A percentile compares a stretch with the other conserved stretches of the same genome.
Conservation (phyloP, 2,113 vertebrate species). For the Pogona vitticeps region DNA sequence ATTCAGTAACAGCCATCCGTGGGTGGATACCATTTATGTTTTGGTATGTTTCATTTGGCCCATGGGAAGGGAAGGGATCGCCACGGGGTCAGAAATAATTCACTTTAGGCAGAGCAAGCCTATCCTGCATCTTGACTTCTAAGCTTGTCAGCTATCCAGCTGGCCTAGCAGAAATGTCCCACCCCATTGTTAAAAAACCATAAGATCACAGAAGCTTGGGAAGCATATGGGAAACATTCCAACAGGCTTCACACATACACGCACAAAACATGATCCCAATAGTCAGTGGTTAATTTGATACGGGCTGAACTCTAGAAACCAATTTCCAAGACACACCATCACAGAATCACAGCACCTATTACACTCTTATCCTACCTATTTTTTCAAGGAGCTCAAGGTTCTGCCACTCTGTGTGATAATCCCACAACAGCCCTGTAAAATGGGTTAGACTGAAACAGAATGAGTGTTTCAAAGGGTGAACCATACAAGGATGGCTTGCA, state of each 20-base stretch:
- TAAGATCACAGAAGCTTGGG: not conserved
- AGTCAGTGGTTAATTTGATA: too few species aligned
- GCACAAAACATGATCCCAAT: too few species aligned
- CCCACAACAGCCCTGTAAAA: not conserved
- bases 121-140: not conserved
- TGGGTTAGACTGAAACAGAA: not conserved
- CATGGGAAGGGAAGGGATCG: not conserved
- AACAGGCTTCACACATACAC: not conserved
- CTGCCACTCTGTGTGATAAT: not conserved
- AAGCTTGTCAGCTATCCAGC: not conserved
- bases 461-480: not conserved
- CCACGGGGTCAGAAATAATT: constrained; percentile 10
- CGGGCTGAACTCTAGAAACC: not conserved
- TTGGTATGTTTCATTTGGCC: not conserved
- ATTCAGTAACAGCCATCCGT: not conserved
- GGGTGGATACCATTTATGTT: not conserved
- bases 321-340: not conserved
- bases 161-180: not conserved
- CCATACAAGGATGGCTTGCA: not conserved
- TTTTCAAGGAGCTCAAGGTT: not conserved
- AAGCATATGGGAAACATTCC: too few species aligned
- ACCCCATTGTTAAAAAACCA: not conserved
- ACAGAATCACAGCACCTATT: not conserved
- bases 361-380: not conserved
- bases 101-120: not conserved